A percentile compares a stretch with the other conserved stretches of the same genome.
Conservation (phyloP, 2,888 invertebrate species). For the Hetaerina titia region DNA sequence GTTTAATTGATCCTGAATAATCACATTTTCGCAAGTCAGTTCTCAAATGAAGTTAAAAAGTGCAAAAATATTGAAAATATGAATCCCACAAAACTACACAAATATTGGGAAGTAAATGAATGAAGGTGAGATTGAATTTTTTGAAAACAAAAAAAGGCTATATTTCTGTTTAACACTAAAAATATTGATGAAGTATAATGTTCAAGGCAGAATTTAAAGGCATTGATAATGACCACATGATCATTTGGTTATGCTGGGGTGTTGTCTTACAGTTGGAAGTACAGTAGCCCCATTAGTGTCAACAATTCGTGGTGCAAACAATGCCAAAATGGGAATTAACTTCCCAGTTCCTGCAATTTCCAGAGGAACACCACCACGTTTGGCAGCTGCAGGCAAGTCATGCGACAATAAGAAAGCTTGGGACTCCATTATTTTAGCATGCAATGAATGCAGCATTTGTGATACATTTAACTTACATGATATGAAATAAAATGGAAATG, state of each 20-base stretch:
- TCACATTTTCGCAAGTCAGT: too few relatives aligned
- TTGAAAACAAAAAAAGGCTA: background rate
- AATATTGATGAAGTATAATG: background rate
- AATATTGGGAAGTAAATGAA: background rate
- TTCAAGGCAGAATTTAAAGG: background rate
- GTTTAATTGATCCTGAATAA: too few relatives aligned
- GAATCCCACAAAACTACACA: too few relatives aligned
- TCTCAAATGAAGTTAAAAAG: too few relatives aligned
- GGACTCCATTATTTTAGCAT: conserved; percentile 35
- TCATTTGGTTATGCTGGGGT: conserved; percentile 61
- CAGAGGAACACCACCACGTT: conserved; percentile 79
- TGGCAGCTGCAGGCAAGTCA: conserved; percentile 78
- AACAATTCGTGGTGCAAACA: conserved; percentile 51
- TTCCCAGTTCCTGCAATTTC: conserved; percentile 72
- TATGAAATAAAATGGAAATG: background rate
- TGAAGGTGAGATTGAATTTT: background rate
- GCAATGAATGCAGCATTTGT: conserved; percentile 9
- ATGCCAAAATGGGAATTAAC: conserved; percentile 65
- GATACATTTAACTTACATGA: background rate
- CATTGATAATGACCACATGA: conserved; percentile 25
- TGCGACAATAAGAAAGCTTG: conserved; percentile 36
- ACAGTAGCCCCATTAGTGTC: conserved; percentile 55
- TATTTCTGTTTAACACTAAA: background rate
- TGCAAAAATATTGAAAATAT: too few relatives aligned
- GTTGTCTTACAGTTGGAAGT: conserved; percentile 61